Evolutionary conservation across 2,113 vertebrate genomes (phyloP).

Genomic region (Podarcis raffonei): DNA sequence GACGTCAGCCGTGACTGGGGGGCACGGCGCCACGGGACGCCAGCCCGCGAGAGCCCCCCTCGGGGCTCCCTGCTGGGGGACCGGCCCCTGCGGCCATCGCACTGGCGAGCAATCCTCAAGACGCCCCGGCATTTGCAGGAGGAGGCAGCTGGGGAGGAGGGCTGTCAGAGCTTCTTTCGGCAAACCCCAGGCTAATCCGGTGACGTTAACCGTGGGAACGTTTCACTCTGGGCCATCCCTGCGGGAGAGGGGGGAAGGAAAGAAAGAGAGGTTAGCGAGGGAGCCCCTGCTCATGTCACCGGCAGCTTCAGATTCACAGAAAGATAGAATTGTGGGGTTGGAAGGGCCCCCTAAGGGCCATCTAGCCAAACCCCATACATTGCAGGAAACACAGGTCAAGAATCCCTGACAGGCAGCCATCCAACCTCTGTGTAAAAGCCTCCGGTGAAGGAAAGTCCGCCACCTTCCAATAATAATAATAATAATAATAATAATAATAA

Average conservation of each 20-base stretch:
- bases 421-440: too few relatives aligned
- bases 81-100: constrained; percentile 50
- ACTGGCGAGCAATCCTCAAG: constrained; percentile 1
- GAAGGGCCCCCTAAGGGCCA: too few relatives aligned
- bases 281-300: too few relatives aligned
- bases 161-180: neutral
- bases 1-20: constrained; percentile 62
- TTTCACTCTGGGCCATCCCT: neutral
- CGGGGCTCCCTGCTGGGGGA: constrained; percentile 1
- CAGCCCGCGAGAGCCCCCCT: constrained; percentile 28
- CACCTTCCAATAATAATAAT: too few relatives aligned
- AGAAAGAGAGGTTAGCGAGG: neutral
- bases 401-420: too few relatives aligned
- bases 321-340: too few relatives aligned
- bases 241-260: neutral
- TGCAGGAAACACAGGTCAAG: neutral
- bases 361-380: neutral
- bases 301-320: neutral
- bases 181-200: neutral
- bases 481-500: too few relatives aligned
- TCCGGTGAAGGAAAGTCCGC: too few relatives aligned
- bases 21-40: constrained; percentile 60
- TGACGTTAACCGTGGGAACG: fast-evolving
- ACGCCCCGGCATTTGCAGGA: neutral
- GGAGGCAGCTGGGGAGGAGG: neutral